phyloP scores from a whole-genome alignment of 1,140 invertebrate genomes.

The Drosophila sturtevanti region DNA sequence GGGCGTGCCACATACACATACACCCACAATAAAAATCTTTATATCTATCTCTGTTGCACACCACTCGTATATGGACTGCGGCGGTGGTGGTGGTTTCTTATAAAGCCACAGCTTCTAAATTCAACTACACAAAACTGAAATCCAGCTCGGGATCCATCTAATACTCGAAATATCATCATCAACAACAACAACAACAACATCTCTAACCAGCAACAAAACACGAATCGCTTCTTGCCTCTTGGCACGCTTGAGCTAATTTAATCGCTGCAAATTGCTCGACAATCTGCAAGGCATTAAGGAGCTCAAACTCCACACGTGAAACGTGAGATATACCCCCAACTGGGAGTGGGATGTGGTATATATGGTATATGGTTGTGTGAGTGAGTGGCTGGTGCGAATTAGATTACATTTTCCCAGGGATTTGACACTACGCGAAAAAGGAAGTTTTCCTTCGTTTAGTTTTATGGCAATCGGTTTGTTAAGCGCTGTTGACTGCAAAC shows the following conservation, averaged over 20 bases:
- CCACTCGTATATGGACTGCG: constrained; percentile 18
- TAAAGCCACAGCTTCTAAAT: constrained; percentile 49
- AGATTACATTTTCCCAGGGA: constrained; percentile 57
- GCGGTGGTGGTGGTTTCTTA: constrained; percentile 74
- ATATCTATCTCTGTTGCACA: constrained; percentile 9
- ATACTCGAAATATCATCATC: constrained; percentile 38
- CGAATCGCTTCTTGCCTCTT: constrained; percentile 46
- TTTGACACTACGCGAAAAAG: constrained; percentile 24
- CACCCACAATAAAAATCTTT: constrained; percentile 59
- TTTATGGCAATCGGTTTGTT: constrained; percentile 39
- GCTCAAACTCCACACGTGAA: constrained; percentile 64
- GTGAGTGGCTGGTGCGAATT: constrained; percentile 57
- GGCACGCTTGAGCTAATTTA: constrained; percentile 82
- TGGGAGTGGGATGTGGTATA: background rate
- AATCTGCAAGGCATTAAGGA: constrained; percentile 75
- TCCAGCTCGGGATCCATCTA: constrained; percentile 37
- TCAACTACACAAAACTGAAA: constrained; percentile 13
- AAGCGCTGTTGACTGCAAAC: constrained; percentile 40
- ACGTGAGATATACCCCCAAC: constrained; percentile 35
- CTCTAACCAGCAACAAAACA: background rate
- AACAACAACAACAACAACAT: constrained; percentile 37
- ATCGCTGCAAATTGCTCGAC: constrained; percentile 82
- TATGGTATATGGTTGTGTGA: background rate
- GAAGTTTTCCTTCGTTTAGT: constrained; percentile 38
- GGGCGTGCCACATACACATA: constrained; percentile 65